phyloP scores from a whole-genome alignment of 30 jellyfish, hydroid and myxozoan species.

The Cassiopea andromeda region DNA sequence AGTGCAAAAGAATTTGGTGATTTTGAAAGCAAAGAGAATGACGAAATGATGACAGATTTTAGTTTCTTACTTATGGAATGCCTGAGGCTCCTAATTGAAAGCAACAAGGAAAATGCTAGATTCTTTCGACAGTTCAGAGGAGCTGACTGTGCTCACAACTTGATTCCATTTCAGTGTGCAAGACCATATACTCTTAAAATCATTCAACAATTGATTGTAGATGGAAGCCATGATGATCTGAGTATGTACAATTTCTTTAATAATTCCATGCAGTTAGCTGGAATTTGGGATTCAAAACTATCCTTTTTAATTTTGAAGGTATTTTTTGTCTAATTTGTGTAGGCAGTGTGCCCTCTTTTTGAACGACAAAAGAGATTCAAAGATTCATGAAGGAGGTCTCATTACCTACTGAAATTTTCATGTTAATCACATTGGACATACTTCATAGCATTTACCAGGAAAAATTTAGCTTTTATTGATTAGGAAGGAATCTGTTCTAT shows the following conservation, averaged over 20 bases:
- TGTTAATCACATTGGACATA: too few species aligned
- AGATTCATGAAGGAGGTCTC: too few species aligned
- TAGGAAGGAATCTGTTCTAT: too few species aligned
- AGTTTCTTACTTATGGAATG: conserved; percentile 88
- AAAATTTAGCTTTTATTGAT: too few species aligned
- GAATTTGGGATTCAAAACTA: too few species aligned
- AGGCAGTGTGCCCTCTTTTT: too few species aligned
- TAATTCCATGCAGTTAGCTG: neutral
- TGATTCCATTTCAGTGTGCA: conserved; percentile 75
- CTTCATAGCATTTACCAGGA: too few species aligned
- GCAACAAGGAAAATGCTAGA: conserved; percentile 74
- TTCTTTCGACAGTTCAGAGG: conserved; percentile 89
- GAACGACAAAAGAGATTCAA: too few species aligned
- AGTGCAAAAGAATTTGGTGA: conserved; percentile 10
- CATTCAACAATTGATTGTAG: conserved; percentile 89
- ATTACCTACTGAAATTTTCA: too few species aligned
- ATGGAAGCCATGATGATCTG: conserved; percentile 96
- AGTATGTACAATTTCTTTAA: conserved; percentile 33
- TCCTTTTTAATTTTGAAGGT: too few species aligned
- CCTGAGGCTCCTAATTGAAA: conserved; percentile 84
- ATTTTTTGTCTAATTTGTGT: too few species aligned
- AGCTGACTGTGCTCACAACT: conserved; percentile 78
- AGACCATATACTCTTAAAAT: conserved; percentile 90
- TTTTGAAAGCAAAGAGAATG: conserved; percentile 13
- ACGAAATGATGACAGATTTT: conserved; percentile 72